Evolutionary conservation across 2,888 invertebrate species (phyloP).

Genomic region (Cotesia congregata): DNA sequence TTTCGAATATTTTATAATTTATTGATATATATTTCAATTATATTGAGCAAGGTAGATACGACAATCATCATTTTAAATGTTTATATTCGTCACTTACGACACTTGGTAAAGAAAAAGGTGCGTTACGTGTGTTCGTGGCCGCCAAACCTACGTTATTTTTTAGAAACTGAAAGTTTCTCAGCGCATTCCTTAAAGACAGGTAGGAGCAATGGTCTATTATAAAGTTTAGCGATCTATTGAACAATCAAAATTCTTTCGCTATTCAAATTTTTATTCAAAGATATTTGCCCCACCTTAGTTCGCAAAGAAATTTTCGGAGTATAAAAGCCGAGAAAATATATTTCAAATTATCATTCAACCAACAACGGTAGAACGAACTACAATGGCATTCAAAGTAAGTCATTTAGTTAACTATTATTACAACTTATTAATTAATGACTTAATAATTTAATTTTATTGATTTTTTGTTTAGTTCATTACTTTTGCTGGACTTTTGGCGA

Average conservation of each 20-base stretch:
- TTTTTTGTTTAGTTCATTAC: slow-evolving; percentile 19
- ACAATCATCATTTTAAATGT: no score
- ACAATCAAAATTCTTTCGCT: background rate
- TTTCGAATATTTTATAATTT: no score
- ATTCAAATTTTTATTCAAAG: background rate
- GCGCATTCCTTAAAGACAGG: no score
- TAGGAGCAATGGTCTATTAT: no score
- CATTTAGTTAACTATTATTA: background rate
- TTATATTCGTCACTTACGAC: no score
- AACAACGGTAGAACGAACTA: background rate
- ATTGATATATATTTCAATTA: no score
- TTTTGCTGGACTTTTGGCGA: slow-evolving; percentile 31
- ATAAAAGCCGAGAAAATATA: slow-evolving; percentile 17
- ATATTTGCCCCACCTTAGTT: background rate
- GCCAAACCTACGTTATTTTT: no score
- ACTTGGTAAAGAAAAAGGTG: no score
- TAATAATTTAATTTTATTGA: background rate
- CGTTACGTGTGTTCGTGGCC: no score
- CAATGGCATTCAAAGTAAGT: slow-evolving; percentile 29
- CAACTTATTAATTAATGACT: background rate
- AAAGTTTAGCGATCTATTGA: background rate
- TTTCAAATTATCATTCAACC: slow-evolving; percentile 25
- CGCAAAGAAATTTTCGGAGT: background rate
- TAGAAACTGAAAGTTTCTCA: no score
- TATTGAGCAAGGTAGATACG: no score